phyloP scores from a whole-genome alignment of 2,797 vertebrate genomes.

The Allobates femoralis region DNA sequence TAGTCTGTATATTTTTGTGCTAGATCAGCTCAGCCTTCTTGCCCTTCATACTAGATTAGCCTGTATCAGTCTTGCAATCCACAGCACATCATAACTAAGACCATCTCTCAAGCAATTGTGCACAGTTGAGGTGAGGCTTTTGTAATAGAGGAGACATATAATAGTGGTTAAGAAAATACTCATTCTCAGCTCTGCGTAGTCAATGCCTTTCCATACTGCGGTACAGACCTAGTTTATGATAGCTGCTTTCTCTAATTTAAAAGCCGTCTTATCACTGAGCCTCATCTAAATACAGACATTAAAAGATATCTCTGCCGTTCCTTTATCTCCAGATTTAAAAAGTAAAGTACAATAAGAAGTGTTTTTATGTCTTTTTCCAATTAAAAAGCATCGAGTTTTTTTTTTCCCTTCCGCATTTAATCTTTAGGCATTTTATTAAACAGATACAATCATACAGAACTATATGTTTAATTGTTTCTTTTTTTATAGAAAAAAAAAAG shows the following conservation, averaged over 20 bases:
- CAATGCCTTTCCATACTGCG: constrained; percentile 67
- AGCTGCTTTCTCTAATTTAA: constrained; percentile 74
- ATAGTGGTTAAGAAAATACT: constrained; percentile 67
- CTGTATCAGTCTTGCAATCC: not conserved
- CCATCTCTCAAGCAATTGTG: constrained; percentile 44
- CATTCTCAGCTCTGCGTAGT: constrained; percentile 64
- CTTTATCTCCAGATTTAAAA: constrained; percentile 61
- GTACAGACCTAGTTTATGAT: constrained; percentile 70
- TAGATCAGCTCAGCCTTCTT: constrained; percentile 57
- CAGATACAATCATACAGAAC: constrained; percentile 47
- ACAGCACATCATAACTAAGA: constrained; percentile 34
- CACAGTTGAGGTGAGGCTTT: constrained; percentile 36
- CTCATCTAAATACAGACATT: constrained; percentile 70
- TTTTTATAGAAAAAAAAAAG: constrained; percentile 16
- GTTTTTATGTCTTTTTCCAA: constrained; percentile 62
- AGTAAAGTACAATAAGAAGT: constrained; percentile 59
- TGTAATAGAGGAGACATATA: constrained; percentile 64
- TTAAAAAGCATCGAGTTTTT: constrained; percentile 58
- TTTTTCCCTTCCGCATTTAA: constrained; percentile 49
- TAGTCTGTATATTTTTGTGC: constrained; percentile 52
- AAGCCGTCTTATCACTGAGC: constrained; percentile 69
- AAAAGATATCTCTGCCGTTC: constrained; percentile 62
- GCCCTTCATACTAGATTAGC: constrained; percentile 53
- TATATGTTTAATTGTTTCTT: constrained; percentile 58
- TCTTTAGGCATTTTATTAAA: constrained; percentile 53